A percentile compares a stretch with the other conserved stretches of the same genome.
phyloP scores from a whole-genome alignment of 2,888 invertebrate genomes.

The Leuctra nigra region DNA sequence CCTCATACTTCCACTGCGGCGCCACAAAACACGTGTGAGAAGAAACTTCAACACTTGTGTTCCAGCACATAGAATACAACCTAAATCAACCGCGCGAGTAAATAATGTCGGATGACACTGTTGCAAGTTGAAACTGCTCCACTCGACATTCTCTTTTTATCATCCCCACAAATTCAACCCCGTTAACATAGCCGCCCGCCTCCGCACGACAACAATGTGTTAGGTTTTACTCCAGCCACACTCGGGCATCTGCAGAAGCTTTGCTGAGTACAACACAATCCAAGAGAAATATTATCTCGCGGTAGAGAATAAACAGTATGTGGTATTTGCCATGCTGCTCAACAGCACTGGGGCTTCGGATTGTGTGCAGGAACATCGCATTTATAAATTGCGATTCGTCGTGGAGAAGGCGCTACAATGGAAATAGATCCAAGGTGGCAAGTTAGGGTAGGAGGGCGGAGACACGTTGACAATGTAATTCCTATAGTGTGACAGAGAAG shows the following conservation, averaged over 20 bases:
- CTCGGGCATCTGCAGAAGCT: conserved; percentile 2
- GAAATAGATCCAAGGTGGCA: conserved; percentile 15
- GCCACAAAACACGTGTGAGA: not conserved
- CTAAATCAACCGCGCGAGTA: conserved; percentile 12
- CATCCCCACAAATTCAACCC: conserved; percentile 9
- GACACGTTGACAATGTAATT: conserved; percentile 16
- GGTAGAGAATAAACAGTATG: conserved; percentile 1
- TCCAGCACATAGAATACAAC: conserved; percentile 5
- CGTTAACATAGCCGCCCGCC: not conserved
- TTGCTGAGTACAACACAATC: too few relatives aligned
- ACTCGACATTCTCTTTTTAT: conserved; percentile 5
- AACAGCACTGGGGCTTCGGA: too few relatives aligned
- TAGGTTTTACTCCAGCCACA: conserved; percentile 2
- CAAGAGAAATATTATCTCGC: conserved; percentile 1
- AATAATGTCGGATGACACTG: conserved; percentile 12
- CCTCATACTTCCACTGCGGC: not conserved
- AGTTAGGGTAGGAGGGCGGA: not conserved
- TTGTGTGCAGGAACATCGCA: too few relatives aligned
- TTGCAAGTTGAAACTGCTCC: conserved; percentile 5
- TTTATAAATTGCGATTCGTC: conserved; percentile 17
- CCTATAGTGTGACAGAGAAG: conserved; percentile 7
- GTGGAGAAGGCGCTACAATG: not conserved
- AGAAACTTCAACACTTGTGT: conserved; percentile 4
- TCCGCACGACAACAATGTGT: conserved; percentile 12
- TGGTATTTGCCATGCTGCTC: too few relatives aligned